A percentile compares a stretch with the other conserved stretches of the same genome.
Evolutionary conservation across 1,140 invertebrate genomes (phyloP).

Genomic region (Drosophila melanica): DNA sequence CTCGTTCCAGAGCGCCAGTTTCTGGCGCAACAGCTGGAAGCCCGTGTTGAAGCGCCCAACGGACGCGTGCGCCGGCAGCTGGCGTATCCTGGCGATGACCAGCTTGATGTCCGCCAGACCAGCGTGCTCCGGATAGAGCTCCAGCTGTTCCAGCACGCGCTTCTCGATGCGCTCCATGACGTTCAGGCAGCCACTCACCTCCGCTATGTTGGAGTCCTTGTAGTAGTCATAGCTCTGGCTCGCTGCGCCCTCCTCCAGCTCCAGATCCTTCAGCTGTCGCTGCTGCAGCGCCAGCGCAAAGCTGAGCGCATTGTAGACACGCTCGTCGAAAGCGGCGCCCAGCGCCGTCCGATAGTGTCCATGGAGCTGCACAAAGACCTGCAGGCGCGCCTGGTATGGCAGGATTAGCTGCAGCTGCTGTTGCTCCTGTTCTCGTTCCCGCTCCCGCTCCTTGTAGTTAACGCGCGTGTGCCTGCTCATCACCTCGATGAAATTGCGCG

Average conservation of each 20-base stretch:
- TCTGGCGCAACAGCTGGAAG: constrained; percentile 93
- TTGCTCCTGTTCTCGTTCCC: not conserved
- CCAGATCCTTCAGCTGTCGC: constrained; percentile 52
- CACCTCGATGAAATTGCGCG: constrained; percentile 66
- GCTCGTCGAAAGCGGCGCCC: constrained; percentile 56
- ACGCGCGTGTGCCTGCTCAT: constrained; percentile 65
- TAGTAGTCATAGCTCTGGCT: constrained; percentile 90
- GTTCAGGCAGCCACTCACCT: constrained; percentile 89
- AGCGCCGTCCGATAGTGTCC: constrained; percentile 59
- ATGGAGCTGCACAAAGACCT: constrained; percentile 70
- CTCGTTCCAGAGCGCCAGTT: constrained; percentile 95
- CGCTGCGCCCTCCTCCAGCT: constrained; percentile 33
- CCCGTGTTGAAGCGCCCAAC: constrained; percentile 95
- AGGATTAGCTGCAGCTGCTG: constrained; percentile 49
- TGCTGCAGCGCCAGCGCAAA: constrained; percentile 70
- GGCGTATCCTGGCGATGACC: constrained; percentile 90
- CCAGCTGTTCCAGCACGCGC: constrained; percentile 88
- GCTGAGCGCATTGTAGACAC: constrained; percentile 65
- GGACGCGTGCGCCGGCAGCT: constrained; percentile 91
- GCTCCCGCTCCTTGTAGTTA: constrained; percentile 42
- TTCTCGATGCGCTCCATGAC: constrained; percentile 88
- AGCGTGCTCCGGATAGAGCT: constrained; percentile 96
- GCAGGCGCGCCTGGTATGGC: constrained; percentile 59
- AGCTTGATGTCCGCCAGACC: constrained; percentile 90
- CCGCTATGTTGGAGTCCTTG: constrained; percentile 91